These are phyloP conservation scores for Belonocnema kinseyi DNA, from an alignment of 1,140 invertebrate species.

Conservation along the genomic window DNA sequence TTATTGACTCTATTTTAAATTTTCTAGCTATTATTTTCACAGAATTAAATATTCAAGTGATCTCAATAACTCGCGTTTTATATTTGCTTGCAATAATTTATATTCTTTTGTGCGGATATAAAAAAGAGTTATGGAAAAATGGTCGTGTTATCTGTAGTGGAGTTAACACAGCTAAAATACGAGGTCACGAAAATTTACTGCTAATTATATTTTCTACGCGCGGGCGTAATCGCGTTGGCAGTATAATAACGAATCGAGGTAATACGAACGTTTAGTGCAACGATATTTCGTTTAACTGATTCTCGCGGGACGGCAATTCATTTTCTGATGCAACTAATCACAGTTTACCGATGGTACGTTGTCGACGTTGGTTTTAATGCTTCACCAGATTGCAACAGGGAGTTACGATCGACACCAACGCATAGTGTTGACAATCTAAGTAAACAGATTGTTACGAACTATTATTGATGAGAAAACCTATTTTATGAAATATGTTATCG, in stretches of 20 bases:
- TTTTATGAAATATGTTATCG: neutral
- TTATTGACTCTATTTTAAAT: neutral
- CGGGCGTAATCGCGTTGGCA: constrained; percentile 37
- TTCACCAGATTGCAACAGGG: constrained; percentile 15
- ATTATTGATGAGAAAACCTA: neutral
- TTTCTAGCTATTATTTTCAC: neutral
- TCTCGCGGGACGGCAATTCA: constrained; percentile 31
- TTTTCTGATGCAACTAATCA: constrained; percentile 36
- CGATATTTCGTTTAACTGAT: constrained; percentile 33
- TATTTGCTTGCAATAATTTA: neutral
- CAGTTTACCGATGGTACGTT: constrained; percentile 29
- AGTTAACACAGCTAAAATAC: constrained; percentile 3
- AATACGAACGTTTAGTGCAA: constrained; percentile 30
- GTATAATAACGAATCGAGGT: constrained; percentile 20
- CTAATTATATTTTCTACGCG: constrained; percentile 47
- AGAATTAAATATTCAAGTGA: no score
- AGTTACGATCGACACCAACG: constrained; percentile 11
- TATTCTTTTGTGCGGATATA: constrained; percentile 5
- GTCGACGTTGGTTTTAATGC: constrained; percentile 34
- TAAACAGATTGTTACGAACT: constrained; percentile 7
- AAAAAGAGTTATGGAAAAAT: neutral
- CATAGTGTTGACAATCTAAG: constrained; percentile 3
- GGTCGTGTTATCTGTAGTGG: neutral
- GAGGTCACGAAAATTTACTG: constrained; percentile 50
- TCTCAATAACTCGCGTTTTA: no score